Base-by-base conservation (phyloP, 2,888 invertebrate species). In the Hypomecis atomaria region DNA sequence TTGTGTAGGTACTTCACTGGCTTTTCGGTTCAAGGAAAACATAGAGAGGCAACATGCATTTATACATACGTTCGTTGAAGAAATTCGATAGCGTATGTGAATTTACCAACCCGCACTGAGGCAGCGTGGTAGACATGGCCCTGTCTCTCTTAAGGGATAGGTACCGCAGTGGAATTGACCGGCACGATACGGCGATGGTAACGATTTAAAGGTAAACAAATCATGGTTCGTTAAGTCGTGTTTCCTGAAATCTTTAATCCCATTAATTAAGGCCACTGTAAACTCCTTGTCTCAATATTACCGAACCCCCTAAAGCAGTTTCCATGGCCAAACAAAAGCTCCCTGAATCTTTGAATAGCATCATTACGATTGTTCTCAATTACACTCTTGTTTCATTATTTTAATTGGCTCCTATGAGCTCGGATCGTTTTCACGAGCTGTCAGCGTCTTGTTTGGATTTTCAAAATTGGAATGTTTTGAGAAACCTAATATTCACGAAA, bases 351-450 rank as follows among this genome's bases (percentile, higher is more conserved):
- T 55, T 59, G 48, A 60, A 60, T 66, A 59, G 62, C 62, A 45
- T 62, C 55, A 45, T 62, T 59, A 59, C 43, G 50, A 62, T 62
- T 66, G 66, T 66, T 62, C 52, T 66, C 49, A 62, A 62, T 66
- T 62, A 59, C 36, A 56, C 57, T 66, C 52, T 63, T 67, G 67
- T 67, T 66, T 70, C 60, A 65, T 65, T 66, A 65, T 65, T 70
- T 65, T 63, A 70, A 65, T 65, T 67, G 58, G 63, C 65, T 60
- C 50, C 65, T 53, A 59, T n/a, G 48, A 65, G 47, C 34, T 38
- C 8, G 53, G 53, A 57, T 61, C 40, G 53, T 48, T 61, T 64
- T 57, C 65, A 57, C 60, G 57, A 65, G 65, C 65, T 58, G 57
- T 33, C 60, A 48, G 52, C 23, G 52, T 57, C 53, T 57, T 57